A percentile compares a stretch with the other conserved stretches of the same genome.
Evolutionary conservation across 2,113 vertebrate species (phyloP).

Genomic region (Petroica traversi): DNA sequence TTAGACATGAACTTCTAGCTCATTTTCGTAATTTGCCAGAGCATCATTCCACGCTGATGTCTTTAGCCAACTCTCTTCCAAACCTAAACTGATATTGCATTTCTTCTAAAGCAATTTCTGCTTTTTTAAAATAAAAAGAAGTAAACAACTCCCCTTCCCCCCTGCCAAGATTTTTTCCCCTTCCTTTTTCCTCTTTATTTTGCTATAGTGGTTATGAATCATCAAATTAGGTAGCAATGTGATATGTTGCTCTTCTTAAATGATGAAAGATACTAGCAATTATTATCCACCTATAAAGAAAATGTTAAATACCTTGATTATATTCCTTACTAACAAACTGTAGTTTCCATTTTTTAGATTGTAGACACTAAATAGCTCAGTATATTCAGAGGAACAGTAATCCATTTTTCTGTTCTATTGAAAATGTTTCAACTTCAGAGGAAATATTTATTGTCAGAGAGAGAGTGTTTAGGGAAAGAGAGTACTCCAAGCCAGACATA

Average conservation of each 20-base stretch:
- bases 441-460: not conserved
- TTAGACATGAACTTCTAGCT: not conserved
- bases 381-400: not conserved
- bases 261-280: not conserved
- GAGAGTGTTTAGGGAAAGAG: not conserved
- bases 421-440: not conserved
- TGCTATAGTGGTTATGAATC: not conserved
- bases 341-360: not conserved
- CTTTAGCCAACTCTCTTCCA: not conserved
- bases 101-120: not conserved
- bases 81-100: not conserved
- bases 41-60: not conserved
- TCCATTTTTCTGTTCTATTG: not conserved
- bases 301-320: not conserved
- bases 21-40: not conserved
- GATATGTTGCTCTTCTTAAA: not conserved
- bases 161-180: not conserved
- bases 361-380: not conserved
- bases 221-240: not conserved
- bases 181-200: not conserved
- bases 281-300: not conserved
- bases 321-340: not conserved
- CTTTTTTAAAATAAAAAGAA: not conserved
- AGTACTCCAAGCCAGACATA: not conserved
- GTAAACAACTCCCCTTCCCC: not conserved